Evolutionary conservation across 2,113 vertebrate species (phyloP).

Genomic region (Aspidoscelis tigris): DNA sequence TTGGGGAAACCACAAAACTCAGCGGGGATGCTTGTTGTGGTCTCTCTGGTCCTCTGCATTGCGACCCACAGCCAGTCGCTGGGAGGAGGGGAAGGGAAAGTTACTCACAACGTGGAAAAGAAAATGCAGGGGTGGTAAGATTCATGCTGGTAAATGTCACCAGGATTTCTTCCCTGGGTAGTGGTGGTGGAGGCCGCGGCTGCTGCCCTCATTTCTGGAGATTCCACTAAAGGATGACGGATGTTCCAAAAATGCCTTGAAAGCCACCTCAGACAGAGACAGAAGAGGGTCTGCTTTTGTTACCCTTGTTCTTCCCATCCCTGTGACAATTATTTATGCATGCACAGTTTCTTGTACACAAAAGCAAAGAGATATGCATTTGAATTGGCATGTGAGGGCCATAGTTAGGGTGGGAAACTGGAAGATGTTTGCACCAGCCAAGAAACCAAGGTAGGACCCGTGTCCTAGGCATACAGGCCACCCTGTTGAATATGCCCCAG

Average conservation of each 20-base stretch:
- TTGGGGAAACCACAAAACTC: constrained; percentile 22
- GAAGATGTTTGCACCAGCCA: too few species aligned
- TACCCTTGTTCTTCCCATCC: not conserved
- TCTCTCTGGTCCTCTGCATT: not conserved
- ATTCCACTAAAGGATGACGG: not conserved
- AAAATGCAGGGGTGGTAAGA: too few species aligned
- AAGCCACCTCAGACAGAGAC: not conserved
- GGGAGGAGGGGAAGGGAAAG: not conserved
- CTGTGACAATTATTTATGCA: not conserved
- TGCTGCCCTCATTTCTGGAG: not conserved
- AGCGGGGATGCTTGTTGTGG: constrained; percentile 15
- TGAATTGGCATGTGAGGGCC: too few species aligned
- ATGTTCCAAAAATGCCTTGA: not conserved
- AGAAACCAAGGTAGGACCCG: too few species aligned
- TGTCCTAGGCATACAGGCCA: too few species aligned
- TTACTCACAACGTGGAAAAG: not conserved
- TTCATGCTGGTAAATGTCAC: not conserved
- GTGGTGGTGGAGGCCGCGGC: not conserved
- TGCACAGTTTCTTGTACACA: not conserved
- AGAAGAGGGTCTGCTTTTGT: not conserved
- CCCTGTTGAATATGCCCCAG: too few species aligned
- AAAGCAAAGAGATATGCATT: not conserved
- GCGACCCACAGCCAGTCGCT: not conserved
- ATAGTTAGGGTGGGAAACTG: too few species aligned
- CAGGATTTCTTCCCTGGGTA: not conserved